Base-by-base conservation (phyloP, 2,113 vertebrate species). In the Microtus pennsylvanicus region DNA sequence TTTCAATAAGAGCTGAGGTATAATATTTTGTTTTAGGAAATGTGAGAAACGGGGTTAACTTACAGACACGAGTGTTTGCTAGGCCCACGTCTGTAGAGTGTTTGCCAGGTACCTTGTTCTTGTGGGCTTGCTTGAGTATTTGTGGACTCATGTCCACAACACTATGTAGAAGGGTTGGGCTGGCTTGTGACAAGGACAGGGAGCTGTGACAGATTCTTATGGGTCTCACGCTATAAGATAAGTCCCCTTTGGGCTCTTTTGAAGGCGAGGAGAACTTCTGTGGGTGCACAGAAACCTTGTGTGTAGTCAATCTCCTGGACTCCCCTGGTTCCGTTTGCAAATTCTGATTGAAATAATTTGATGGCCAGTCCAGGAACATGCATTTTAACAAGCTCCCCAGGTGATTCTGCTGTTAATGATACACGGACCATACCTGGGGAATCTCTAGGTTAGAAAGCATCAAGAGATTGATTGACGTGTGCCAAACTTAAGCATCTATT, bases 271-370 rank as follows among this genome's bases (percentile, higher is more conserved):
- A 19, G 50, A 89, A 89, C 16, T 92, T 86, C 47, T 63, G 38
- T 91, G 96, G 91, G 91, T 97, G 98, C 95, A 95, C 88, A 95
- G 65, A 94, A 94, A 95, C 96, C 94, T 93, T 82, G 47, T 87
- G 82, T 67, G 85, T 97, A 95, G 93, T 52, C 8, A 75, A 10
- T 24, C 22, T 4, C 28, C 7, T 19, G 70, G 13, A 70, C 13
- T 38, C 17, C 22, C 22, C 52, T 45, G 35, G 42, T 16, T 94
- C 45, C 8, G 45, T 35, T 92, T 90, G 2, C 0, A 16, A 55
- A 74, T 94, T 93, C 35, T 28, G 47, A 93, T 35, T 75, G 55
- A 38, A 14, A 75, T 33, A 38, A 5, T 58, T 83, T 47, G 13
- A 7, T 7, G 17, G 65, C 26, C 17, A n/a, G 13, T 72, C 61